Base-by-base conservation (phyloP, 2,888 invertebrate species). In the Aspidapion aeneum region DNA sequence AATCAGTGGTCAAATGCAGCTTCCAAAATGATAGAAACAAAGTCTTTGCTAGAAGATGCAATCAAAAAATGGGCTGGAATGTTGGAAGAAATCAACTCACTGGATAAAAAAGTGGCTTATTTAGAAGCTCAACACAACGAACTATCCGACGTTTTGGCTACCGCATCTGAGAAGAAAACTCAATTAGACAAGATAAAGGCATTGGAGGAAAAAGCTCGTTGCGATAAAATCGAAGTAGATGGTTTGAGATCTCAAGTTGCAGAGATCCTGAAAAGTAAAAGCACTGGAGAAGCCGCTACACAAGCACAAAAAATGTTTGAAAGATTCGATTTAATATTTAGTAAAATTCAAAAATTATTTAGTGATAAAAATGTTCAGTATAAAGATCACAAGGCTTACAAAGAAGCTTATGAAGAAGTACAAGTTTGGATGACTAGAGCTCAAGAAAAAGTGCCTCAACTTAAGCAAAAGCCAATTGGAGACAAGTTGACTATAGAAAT, bases 1-100 rank as follows among this genome's bases (percentile, higher is more conserved):
- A 91, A 93, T 74, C 90, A 93, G 72, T 96, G 96, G 96, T 94
- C 95, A 21, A 86, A 87, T 5, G 82, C 96, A 57, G 89, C 93
- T 1, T 86, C 94, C 0, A 90, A 90, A 76, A 94, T 97, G 87
- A 88, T 94, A 55, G 95, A 96, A 78, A 93, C 94, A 0, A 96
- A 96, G 79, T 87, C 91, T 1, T 86, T 90, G 71, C 80, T 96
- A 16, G 95, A 95, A 75, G 94, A 94, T 73, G 91, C 93, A 0
- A 90, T 96, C 17, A 91, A 93, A 21, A 92, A 93, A 81, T 96
- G 95, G 95, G 89, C 94, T 63, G 94, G 93, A 56, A 90, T 95
- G 74, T 81, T 94, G 58, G 94, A 95, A 77, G 93, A 95, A 78
- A 91, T 94, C 64, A 91, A 93, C 74, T 87, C 90, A 57, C 86